A percentile compares a stretch with the other conserved stretches of the same genome.
Conservation (phyloP, 2,113 vertebrate genomes). For the Stigmatopora nigra region DNA sequence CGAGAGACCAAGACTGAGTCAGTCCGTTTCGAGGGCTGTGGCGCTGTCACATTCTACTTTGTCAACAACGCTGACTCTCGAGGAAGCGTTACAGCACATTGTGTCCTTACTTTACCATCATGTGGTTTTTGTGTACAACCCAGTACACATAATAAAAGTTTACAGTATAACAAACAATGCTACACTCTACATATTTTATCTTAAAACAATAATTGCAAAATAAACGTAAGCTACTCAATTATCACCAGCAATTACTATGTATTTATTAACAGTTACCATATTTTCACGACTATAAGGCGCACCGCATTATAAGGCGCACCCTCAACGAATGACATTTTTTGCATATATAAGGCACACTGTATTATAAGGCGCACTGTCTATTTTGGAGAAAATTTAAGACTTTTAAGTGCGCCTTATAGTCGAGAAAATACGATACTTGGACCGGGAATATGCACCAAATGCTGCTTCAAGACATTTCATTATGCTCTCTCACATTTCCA, state of each 20-base stretch:
- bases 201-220: not conserved
- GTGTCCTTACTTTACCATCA: not conserved
- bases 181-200: not conserved
- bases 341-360: too few species aligned
- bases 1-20: slow-evolving; percentile 52
- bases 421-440: too few species aligned
- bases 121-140: slow-evolving; percentile 6
- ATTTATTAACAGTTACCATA: not conserved
- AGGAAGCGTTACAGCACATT: slow-evolving; percentile 28
- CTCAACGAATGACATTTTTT: too few species aligned
- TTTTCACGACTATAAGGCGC: too few species aligned
- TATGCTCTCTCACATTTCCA: not conserved
- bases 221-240: not conserved
- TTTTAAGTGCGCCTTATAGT: too few species aligned
- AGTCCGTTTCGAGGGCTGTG: slow-evolving; percentile 53
- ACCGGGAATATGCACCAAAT: not conserved
- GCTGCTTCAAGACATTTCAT: not conserved
- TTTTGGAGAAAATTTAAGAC: too few species aligned
- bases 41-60: slow-evolving; percentile 52
- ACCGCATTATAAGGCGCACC: too few species aligned
- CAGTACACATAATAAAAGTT: not conserved
- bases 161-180: not conserved
- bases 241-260: not conserved
- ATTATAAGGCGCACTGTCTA: too few species aligned
- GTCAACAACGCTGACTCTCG: slow-evolving; percentile 35